Conservation (phyloP, 2,113 vertebrate species). For the Trematocara unimaculatum region DNA sequence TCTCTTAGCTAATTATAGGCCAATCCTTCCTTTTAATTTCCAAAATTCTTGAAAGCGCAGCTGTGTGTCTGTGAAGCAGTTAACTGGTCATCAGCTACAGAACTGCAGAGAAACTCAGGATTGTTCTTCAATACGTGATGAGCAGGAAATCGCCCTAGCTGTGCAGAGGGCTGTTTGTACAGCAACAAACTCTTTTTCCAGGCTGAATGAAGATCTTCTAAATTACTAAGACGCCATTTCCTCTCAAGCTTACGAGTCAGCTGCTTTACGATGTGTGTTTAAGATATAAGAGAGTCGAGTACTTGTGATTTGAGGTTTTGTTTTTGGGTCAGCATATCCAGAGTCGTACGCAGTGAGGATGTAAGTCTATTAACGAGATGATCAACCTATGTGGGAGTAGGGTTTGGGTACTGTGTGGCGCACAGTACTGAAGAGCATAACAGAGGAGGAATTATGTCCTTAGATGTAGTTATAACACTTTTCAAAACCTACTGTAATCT, state of each 20-base stretch:
- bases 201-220: neutral
- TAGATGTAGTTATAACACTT: neutral
- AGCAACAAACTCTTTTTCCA: neutral
- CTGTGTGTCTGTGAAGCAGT: neutral
- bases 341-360: neutral
- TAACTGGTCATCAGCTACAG: neutral
- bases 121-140: neutral
- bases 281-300: neutral
- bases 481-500: fast-evolving
- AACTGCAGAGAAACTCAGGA: neutral
- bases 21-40: neutral
- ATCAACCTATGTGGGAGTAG: neutral
- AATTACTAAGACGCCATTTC: neutral
- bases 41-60: neutral
- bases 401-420: neutral
- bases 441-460: neutral
- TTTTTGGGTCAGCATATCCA: neutral
- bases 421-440: neutral
- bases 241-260: neutral
- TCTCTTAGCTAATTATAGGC: neutral
- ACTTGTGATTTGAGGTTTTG: neutral
- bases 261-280: neutral
- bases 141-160: neutral
- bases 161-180: neutral
- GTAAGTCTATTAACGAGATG: neutral